phyloP scores from a whole-genome alignment of 1,140 invertebrate genomes.

The Aleiodes sp. region DNA sequence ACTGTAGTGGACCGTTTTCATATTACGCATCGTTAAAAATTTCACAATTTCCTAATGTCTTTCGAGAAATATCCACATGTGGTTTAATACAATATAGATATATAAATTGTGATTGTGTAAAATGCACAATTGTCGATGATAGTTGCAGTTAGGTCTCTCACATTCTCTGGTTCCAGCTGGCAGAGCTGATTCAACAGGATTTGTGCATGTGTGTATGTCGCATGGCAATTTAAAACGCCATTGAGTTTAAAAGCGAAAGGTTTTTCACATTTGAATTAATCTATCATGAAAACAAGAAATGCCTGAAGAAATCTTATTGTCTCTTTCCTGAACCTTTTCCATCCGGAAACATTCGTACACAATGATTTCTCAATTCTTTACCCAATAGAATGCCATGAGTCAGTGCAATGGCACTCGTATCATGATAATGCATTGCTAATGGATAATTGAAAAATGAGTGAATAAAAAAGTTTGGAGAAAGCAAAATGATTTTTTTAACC shows the following conservation, averaged over 20 bases:
- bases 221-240: background rate
- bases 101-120: background rate
- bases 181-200: slow-evolving; percentile 11
- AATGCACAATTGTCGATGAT: slow-evolving; percentile 16
- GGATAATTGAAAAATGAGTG: no score
- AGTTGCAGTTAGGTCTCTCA: background rate
- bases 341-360: no score
- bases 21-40: background rate
- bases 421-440: no score
- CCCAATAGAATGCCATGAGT: no score
- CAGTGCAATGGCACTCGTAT: no score
- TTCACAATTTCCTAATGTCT: slow-evolving; percentile 11
- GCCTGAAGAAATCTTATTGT: background rate
- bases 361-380: no score
- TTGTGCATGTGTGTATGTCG: background rate
- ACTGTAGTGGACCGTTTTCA: no score
- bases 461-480: no score
- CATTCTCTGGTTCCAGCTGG: slow-evolving; percentile 17
- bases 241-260: slow-evolving; percentile 12
- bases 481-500: background rate
- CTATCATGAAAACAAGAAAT: background rate
- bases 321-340: no score
- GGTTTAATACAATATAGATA: background rate
- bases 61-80: background rate
- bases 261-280: background rate